Base-by-base conservation (phyloP, 2,113 vertebrate species). In the Alethe castanea region DNA sequence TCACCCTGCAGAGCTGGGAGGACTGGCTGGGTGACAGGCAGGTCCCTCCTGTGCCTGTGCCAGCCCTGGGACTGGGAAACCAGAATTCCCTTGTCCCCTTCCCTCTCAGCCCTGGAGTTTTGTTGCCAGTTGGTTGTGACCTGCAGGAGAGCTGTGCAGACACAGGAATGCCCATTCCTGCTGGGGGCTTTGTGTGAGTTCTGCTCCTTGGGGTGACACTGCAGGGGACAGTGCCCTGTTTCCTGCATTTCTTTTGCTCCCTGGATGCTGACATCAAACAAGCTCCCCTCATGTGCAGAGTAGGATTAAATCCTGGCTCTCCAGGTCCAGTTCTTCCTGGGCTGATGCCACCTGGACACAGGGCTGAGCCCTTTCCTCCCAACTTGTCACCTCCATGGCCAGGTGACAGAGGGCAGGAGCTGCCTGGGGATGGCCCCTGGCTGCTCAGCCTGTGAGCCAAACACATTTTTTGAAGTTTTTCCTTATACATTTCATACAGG, bases 31-130 rank as follows among this genome's bases (percentile, higher is more conserved):
- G 48, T 31, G 33, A 19, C 2, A 4, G 78, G 22, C 65, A 52
- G 56, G 6, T 13, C 56, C 66, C 45, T 52, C 15, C 56, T 19
- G 48, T n/a, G 36, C 47, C 72, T 25, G 50, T 33, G 73, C 56
- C 35, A 35, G 35, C 35, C 35, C 38, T 3, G 3, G 40, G 14
- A 14, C 0, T 2, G 3, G 53, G 40, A 23, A 60, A 2, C 4
- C 61, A 36, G 17, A 57, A 9, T n/a, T 67, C 29, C 64, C 42
- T 18, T 29, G 19, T 33, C 18, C 38, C 40, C 18, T 7, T 35
- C 24, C 35, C 19, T 64, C 26, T 33, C 14, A 29, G 36, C 33
- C 23, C 23, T n/a, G 42, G 25, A 50, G 36, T 16, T 11, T 5
- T 10, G 11, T 5, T 64, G 62, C 57, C 35, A 11, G 0, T 5